Percentiles rank a stretch among this genome's conserved stretches.
These are phyloP conservation scores for Psephotus haematonotus DNA, from an alignment of 2,113 vertebrate genomes.

Conservation along the genomic window DNA sequence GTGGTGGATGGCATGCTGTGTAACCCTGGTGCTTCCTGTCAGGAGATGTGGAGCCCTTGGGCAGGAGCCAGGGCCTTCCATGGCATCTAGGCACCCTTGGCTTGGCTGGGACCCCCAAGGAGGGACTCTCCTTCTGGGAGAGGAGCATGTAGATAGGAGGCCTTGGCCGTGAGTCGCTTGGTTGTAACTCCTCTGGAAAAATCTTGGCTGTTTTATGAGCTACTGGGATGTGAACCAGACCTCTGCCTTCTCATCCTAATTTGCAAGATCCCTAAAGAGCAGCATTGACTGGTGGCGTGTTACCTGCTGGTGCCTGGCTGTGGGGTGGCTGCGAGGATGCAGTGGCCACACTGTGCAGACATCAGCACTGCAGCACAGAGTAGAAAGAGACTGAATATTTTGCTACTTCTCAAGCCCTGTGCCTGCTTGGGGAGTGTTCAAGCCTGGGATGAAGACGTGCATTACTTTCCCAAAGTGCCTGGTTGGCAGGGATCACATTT, in stretches of 20 bases:
- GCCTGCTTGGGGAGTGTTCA: background rate
- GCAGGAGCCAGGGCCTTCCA: background rate
- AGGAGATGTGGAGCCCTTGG: background rate
- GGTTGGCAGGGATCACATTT: fast-evolving
- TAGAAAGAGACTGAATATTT: background rate
- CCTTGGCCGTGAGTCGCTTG: fast-evolving
- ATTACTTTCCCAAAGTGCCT: too few species aligned
- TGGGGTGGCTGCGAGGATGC: background rate
- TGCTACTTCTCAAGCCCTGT: background rate
- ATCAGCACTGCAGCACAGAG: background rate
- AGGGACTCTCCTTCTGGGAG: background rate
- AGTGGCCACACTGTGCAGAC: background rate
- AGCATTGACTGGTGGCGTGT: background rate
- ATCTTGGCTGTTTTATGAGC: background rate
- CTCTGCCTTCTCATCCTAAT: background rate
- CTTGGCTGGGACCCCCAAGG: too few species aligned
- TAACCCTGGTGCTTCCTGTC: background rate
- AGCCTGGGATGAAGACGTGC: fast-evolving
- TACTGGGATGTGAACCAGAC: background rate
- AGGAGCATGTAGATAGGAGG: background rate
- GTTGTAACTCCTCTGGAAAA: background rate
- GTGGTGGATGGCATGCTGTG: fast-evolving
- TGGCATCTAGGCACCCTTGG: background rate
- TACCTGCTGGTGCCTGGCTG: background rate
- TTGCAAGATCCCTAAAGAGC: background rate